Percentiles rank a stretch among this genome's conserved stretches.
These are phyloP conservation scores for Drosophila pruinosa DNA, from an alignment of 1,140 invertebrate species.

Conservation along the genomic window DNA sequence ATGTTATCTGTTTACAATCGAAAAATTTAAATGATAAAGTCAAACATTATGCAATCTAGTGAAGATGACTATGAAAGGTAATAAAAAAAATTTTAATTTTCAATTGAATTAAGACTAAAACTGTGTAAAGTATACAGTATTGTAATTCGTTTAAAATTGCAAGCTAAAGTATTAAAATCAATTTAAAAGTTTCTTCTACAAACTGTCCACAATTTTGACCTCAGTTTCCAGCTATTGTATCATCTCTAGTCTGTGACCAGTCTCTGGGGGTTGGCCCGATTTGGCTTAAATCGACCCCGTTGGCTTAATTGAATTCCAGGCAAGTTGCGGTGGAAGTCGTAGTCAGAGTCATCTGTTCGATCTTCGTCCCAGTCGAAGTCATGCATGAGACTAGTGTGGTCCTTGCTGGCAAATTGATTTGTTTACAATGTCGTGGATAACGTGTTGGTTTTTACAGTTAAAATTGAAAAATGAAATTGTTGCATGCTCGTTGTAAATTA, in stretches of 20 bases:
- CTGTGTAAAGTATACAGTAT: too few species aligned
- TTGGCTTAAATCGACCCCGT: conserved; percentile 41
- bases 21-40: too few species aligned
- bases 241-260: conserved; percentile 21
- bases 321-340: conserved; percentile 6
- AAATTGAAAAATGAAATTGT: conserved; percentile 78
- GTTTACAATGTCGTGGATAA: conserved; percentile 68
- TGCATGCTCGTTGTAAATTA: conserved; percentile 75
- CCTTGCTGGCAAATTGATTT: conserved; percentile 70
- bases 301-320: conserved; percentile 75
- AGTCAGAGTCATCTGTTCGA: neutral
- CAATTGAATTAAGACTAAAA: too few species aligned
- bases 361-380: neutral
- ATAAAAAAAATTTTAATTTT: too few species aligned
- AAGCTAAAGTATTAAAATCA: too few species aligned
- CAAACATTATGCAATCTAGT: too few species aligned
- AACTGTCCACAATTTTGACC: too few species aligned
- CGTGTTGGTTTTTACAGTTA: conserved; percentile 80
- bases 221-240: neutral
- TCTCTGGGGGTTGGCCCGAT: conserved; percentile 41
- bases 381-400: conserved; percentile 53
- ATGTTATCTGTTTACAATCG: too few species aligned
- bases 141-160: too few species aligned
- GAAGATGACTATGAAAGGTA: too few species aligned
- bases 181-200: too few species aligned